Evolutionary conservation across 2,113 vertebrate genomes (phyloP).

Genomic region (Thunnus maccoyii): DNA sequence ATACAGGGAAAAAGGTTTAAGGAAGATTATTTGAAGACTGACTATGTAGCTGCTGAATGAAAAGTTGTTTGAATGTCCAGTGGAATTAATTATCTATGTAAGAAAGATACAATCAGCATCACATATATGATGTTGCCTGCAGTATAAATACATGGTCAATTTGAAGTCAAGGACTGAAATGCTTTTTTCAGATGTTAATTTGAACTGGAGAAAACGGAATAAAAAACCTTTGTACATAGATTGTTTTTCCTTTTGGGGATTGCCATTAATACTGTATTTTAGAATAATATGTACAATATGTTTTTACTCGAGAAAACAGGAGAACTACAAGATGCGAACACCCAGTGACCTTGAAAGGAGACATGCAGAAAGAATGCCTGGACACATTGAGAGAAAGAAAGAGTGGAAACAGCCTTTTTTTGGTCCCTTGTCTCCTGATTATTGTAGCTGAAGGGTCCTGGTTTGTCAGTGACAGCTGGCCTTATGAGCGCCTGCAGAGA

Average conservation of each 20-base stretch:
- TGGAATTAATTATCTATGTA: slow-evolving; percentile 1
- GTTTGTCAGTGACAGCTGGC: slow-evolving; percentile 77
- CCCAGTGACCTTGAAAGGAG: slow-evolving; percentile 52
- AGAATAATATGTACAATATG: not conserved
- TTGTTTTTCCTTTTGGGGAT: not conserved
- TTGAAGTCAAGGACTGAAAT: not conserved
- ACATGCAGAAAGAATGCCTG: not conserved
- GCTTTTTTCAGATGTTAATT: not conserved
- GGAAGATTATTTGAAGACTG: not conserved
- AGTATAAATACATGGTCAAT: too few species aligned
- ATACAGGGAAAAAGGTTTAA: not conserved
- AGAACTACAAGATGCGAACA: slow-evolving; percentile 1
- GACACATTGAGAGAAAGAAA: not conserved
- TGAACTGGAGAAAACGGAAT: not conserved
- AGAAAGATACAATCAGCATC: not conserved
- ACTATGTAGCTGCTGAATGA: not conserved
- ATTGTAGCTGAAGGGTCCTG: slow-evolving; percentile 55
- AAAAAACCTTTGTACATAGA: not conserved
- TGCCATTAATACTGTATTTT: not conserved
- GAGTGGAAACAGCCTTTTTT: slow-evolving; percentile 32
- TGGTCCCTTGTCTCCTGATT: slow-evolving; percentile 40
- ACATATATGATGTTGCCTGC: too few species aligned
- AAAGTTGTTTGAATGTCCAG: not conserved
- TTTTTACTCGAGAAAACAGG: slow-evolving; percentile 19
- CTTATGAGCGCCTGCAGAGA: slow-evolving; percentile 66